These are phyloP conservation scores for Tenebrosternarchus preto DNA, from an alignment of 2,113 vertebrate species.

Conservation along the genomic window DNA sequence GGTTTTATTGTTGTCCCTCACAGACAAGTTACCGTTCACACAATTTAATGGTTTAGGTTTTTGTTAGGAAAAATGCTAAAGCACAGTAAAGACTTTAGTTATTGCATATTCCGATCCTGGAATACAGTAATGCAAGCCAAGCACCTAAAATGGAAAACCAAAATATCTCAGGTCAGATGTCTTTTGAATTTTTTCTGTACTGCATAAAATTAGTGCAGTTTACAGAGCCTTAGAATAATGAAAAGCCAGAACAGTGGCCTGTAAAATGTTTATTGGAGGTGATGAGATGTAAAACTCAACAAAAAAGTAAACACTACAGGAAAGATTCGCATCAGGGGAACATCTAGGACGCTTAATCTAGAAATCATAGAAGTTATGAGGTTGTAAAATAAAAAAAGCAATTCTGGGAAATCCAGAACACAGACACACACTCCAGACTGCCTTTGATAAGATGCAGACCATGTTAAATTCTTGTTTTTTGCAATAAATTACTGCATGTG, in stretches of 20 bases:
- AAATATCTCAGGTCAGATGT: background rate
- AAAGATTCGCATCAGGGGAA: constrained; percentile 51
- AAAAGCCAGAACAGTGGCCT: constrained; percentile 51
- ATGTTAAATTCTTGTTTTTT: constrained; percentile 36
- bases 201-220: background rate
- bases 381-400: constrained; percentile 25
- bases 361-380: constrained; percentile 40
- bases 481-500: constrained; percentile 47
- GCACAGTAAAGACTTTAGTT: no score
- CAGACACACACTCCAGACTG: constrained; percentile 30
- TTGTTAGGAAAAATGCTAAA: no score
- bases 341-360: constrained; percentile 33
- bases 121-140: background rate
- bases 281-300: constrained; percentile 65
- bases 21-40: no score
- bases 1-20: no score
- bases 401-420: constrained; percentile 32
- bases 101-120: no score
- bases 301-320: constrained; percentile 55
- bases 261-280: constrained; percentile 78
- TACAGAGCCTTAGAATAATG: background rate
- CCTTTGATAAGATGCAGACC: constrained; percentile 42
- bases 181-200: background rate
- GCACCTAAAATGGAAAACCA: background rate
- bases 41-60: no score